Percentiles rank a stretch among this genome's conserved stretches.
Evolutionary conservation across 2,888 invertebrate species (phyloP).

Genomic region (Cephonodes hylas): DNA sequence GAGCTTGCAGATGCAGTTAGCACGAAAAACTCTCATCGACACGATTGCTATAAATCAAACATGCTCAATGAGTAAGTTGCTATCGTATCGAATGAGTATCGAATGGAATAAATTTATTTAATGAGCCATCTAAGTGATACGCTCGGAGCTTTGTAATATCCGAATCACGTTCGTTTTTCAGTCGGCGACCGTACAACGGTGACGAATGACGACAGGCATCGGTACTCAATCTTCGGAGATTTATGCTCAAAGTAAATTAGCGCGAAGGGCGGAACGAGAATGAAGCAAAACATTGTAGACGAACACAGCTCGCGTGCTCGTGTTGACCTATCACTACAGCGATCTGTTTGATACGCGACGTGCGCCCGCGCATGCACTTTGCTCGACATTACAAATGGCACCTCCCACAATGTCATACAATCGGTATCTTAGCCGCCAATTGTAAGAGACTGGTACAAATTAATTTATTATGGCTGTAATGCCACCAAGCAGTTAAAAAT

Average conservation of each 20-base stretch:
- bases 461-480: slow-evolving; percentile 9
- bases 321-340: slow-evolving; percentile 50
- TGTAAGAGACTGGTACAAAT: slow-evolving; percentile 35
- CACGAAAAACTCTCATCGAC: slow-evolving; percentile 37
- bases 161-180: slow-evolving; percentile 73
- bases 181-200: slow-evolving; percentile 47
- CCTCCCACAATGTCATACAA: slow-evolving; percentile 59
- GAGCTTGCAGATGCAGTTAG: slow-evolving; percentile 17
- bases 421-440: slow-evolving; percentile 44
- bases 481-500: neutral
- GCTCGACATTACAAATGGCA: slow-evolving; percentile 57
- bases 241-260: slow-evolving; percentile 54
- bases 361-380: slow-evolving; percentile 49
- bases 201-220: slow-evolving; percentile 59
- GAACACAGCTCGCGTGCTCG: slow-evolving; percentile 46
- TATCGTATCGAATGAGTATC: slow-evolving; percentile 71
- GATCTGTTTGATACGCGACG: slow-evolving; percentile 53
- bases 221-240: slow-evolving; percentile 46
- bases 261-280: slow-evolving; percentile 55
- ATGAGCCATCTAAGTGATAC: slow-evolving; percentile 67
- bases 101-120: slow-evolving; percentile 68
- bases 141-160: slow-evolving; percentile 66
- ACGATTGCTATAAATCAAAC: slow-evolving; percentile 55
- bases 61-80: slow-evolving; percentile 51
- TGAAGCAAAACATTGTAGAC: slow-evolving; percentile 40